phyloP scores from a whole-genome alignment of 2,888 invertebrate genomes.

The Agrotis exclamationis region DNA sequence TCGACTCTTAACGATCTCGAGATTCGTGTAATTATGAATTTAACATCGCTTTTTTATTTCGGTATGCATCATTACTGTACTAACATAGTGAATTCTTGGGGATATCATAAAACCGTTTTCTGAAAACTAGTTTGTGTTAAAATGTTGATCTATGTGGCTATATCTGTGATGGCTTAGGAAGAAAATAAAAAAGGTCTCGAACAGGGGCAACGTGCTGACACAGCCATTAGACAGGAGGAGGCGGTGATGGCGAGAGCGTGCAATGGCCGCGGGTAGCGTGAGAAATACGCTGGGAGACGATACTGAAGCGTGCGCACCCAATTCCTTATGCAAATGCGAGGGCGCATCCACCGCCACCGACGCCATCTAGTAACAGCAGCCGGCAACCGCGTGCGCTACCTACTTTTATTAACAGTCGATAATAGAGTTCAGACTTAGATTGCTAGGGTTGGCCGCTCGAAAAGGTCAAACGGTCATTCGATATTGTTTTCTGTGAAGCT shows the following conservation, averaged over 20 bases:
- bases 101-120: constrained; percentile 76
- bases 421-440: constrained; percentile 78
- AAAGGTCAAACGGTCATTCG: constrained; percentile 62
- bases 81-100: constrained; percentile 69
- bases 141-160: constrained; percentile 38
- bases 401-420: constrained; percentile 81
- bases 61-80: constrained; percentile 71
- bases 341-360: constrained; percentile 75
- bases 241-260: constrained; percentile 71
- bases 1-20: constrained; percentile 76
- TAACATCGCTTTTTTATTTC: constrained; percentile 80
- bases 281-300: constrained; percentile 84
- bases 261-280: constrained; percentile 82
- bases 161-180: constrained; percentile 55
- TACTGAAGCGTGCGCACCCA: constrained; percentile 88
- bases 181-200: constrained; percentile 63
- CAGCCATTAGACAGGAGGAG: constrained; percentile 76
- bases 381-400: constrained; percentile 76
- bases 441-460: constrained; percentile 66
- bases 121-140: constrained; percentile 63
- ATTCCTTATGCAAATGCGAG: constrained; percentile 88
- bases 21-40: constrained; percentile 82
- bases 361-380: constrained; percentile 68
- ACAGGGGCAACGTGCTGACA: constrained; percentile 71
- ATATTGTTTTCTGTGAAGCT: constrained; percentile 43